phyloP scores from a whole-genome alignment of 2,888 invertebrate species.

The Metallyticus violacea region DNA sequence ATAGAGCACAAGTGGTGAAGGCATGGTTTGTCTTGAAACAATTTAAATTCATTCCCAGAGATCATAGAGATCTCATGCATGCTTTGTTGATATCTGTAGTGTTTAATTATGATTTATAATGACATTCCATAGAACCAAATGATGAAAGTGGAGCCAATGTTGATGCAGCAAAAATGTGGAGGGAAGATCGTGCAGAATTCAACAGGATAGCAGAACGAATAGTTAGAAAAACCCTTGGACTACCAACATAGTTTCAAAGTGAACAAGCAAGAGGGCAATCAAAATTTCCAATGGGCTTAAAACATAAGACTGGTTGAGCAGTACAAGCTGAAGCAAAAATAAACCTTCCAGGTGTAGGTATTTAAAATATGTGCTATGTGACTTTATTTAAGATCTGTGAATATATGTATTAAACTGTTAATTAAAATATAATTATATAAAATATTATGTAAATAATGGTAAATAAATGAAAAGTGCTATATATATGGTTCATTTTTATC shows the following conservation, averaged over 20 bases:
- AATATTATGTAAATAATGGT: background rate
- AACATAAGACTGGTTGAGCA: background rate
- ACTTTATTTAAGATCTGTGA: background rate
- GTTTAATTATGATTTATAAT: no score
- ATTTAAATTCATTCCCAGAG: no score
- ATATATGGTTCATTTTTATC: no score
- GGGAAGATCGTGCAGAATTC: constrained; percentile 91
- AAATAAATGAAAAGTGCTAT: no score
- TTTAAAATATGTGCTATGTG: background rate
- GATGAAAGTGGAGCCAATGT: constrained; percentile 99
- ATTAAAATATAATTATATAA: background rate
- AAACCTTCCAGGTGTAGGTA: background rate
- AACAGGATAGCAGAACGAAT: constrained; percentile 88
- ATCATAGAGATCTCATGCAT: no score
- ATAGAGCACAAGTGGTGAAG: no score
- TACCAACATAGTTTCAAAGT: constrained; percentile 47
- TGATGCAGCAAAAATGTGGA: constrained; percentile 99
- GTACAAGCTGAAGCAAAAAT: background rate
- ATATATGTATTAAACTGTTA: background rate
- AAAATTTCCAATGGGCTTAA: background rate
- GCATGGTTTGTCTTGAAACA: no score
- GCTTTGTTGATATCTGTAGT: no score
- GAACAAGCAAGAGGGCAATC: background rate
- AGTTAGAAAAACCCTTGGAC: constrained; percentile 85
- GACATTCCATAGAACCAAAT: constrained; percentile 76